phyloP scores from a whole-genome alignment of 2,888 invertebrate genomes.

The Agelastica alni region DNA sequence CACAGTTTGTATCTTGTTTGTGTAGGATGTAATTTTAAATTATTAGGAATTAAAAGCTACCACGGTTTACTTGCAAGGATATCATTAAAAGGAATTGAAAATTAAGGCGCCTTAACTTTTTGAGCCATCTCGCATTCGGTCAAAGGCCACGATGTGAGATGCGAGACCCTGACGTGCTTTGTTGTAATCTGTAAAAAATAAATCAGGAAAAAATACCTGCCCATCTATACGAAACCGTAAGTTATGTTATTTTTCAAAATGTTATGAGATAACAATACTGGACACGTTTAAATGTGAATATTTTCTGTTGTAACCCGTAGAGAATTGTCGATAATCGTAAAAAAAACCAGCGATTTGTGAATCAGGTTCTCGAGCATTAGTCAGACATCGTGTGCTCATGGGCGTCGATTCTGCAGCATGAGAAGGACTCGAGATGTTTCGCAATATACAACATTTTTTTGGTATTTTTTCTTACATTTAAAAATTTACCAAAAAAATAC shows the following conservation, averaged over 20 bases:
- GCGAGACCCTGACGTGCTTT: neutral
- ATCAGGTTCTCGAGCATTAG: constrained; percentile 22
- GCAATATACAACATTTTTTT: too few species aligned
- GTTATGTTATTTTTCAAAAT: constrained; percentile 10
- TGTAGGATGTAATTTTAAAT: too few species aligned
- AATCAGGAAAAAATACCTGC: constrained; percentile 1
- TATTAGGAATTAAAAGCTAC: too few species aligned
- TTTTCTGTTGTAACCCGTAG: constrained; percentile 25
- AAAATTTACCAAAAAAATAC: too few species aligned
- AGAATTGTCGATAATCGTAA: constrained; percentile 23
- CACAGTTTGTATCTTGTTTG: too few species aligned
- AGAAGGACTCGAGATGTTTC: neutral
- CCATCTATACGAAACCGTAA: constrained; percentile 3
- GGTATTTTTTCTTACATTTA: too few species aligned
- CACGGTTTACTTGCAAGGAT: too few species aligned
- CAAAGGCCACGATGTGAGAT: constrained; percentile 1
- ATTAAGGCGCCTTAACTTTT: too few species aligned
- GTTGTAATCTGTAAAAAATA: constrained; percentile 5
- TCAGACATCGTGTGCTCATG: constrained; percentile 15
- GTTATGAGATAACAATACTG: constrained; percentile 21
- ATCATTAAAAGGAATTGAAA: too few species aligned
- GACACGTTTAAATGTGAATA: constrained; percentile 24
- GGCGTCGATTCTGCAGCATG: neutral
- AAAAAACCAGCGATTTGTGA: constrained; percentile 20
- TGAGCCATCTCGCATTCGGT: neutral